Evolutionary conservation across 2,888 invertebrate species (phyloP).

Genomic region (Antheraea yamamai): DNA sequence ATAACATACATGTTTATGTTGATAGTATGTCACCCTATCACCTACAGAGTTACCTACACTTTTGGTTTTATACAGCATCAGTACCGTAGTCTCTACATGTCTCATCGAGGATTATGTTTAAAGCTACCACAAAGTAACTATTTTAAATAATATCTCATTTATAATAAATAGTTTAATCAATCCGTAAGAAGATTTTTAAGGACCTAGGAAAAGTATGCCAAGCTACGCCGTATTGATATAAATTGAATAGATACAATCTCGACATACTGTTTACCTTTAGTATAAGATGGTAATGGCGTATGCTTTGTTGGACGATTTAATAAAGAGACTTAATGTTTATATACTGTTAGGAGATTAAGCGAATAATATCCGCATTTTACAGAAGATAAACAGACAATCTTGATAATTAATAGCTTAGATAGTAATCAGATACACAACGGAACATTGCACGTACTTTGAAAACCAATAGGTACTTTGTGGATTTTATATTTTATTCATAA

Average conservation of each 20-base stretch:
- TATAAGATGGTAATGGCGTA: neutral
- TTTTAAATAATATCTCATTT: neutral
- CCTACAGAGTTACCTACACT: no score
- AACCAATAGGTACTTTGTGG: neutral
- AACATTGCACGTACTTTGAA: neutral
- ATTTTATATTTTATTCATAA: no score
- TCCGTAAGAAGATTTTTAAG: neutral
- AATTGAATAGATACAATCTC: neutral
- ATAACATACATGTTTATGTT: no score
- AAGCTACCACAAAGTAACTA: neutral
- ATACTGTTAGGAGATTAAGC: constrained; percentile 15
- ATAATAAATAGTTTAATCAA: neutral
- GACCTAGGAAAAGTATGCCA: neutral
- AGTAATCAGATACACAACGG: neutral
- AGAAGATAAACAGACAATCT: constrained; percentile 13
- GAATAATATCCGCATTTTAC: constrained; percentile 15
- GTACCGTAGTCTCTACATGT: no score
- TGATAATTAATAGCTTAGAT: neutral
- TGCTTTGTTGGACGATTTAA: constrained; percentile 14
- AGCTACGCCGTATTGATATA: neutral
- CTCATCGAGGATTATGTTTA: neutral
- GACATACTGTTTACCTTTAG: constrained; percentile 5
- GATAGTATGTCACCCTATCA: no score
- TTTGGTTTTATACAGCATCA: no score
- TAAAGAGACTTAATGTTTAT: constrained; percentile 12